Percentiles rank a stretch among this genome's conserved stretches.
Evolutionary conservation across 92 coral and sea anemone species (phyloP).

Genomic region (Plumapathes pennacea): DNA sequence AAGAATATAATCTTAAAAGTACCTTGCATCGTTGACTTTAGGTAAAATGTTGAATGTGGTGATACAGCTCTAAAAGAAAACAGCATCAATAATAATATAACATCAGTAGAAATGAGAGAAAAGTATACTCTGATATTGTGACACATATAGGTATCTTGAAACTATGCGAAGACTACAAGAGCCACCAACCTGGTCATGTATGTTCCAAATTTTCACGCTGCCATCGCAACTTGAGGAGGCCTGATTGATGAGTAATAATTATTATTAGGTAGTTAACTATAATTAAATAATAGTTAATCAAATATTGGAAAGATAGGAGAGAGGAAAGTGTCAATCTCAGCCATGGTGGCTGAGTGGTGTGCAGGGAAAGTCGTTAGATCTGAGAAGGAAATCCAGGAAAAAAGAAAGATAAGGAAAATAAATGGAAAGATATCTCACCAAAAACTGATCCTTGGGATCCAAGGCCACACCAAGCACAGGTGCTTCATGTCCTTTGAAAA

Average conservation of each 20-base stretch:
- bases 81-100: background rate
- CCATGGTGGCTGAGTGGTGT: too few relatives aligned
- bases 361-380: too few relatives aligned
- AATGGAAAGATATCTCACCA: conserved; percentile 56
- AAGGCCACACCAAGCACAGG: conserved; percentile 83
- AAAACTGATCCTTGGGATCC: conserved; percentile 79
- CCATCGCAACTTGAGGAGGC: conserved; percentile 99
- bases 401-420: too few relatives aligned
- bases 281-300: background rate
- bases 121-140: background rate
- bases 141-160: too few relatives aligned
- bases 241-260: too few relatives aligned
- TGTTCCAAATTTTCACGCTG: conserved; percentile 82
- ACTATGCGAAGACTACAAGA: too few relatives aligned
- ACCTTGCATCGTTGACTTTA: conserved; percentile 90
- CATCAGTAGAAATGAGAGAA: background rate
- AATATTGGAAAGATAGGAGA: too few relatives aligned
- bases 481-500: conserved; percentile 85
- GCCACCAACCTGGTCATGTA: conserved; percentile 83
- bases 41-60: conserved; percentile 72
- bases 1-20: too few relatives aligned
- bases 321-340: too few relatives aligned
- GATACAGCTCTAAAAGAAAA: conserved; percentile 52
- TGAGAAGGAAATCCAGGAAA: too few relatives aligned
- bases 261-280: conserved; percentile 3